phyloP scores from a whole-genome alignment of 2,888 invertebrate species.

The Beris chalybata region DNA sequence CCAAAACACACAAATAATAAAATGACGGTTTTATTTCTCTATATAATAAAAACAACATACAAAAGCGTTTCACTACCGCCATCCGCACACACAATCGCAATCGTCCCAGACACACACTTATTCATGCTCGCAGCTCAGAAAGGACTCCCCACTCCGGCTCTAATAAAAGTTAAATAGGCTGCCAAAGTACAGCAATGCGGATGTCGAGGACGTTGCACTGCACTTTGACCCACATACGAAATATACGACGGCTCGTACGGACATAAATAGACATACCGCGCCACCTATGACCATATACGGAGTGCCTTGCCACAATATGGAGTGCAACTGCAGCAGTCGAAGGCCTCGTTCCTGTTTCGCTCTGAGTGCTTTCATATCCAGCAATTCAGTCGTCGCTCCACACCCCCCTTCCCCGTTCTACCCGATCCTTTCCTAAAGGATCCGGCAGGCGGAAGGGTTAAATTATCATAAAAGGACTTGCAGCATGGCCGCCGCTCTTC shows the following conservation, averaged over 20 bases:
- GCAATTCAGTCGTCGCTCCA: background rate
- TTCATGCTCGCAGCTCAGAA: no score
- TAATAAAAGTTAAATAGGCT: conserved; percentile 48
- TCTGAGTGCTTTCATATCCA: conserved; percentile 18
- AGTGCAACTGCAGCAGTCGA: conserved; percentile 29
- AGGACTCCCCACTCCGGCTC: conserved; percentile 28
- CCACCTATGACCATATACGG: conserved; percentile 35
- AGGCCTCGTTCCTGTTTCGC: conserved; percentile 5
- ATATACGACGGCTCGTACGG: conserved; percentile 34
- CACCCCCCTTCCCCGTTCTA: background rate
- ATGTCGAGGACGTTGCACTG: conserved; percentile 58
- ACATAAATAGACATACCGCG: conserved; percentile 36
- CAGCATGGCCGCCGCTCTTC: conserved; percentile 27
- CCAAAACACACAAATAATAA: conserved; percentile 37
- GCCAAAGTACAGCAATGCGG: conserved; percentile 57
- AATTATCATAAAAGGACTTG: conserved; percentile 31
- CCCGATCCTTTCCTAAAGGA: background rate
- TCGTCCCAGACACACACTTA: background rate
- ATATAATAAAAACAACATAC: conserved; percentile 27
- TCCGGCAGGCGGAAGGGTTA: conserved; percentile 15
- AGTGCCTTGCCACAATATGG: conserved; percentile 21
- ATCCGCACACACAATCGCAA: conserved; percentile 10
- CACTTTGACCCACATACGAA: conserved; percentile 55
- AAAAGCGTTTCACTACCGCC: conserved; percentile 13
- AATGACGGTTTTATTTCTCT: conserved; percentile 39